These are phyloP conservation scores for Strigamia crassipes DNA, from an alignment of 2,888 invertebrate genomes.

Conservation along the genomic window DNA sequence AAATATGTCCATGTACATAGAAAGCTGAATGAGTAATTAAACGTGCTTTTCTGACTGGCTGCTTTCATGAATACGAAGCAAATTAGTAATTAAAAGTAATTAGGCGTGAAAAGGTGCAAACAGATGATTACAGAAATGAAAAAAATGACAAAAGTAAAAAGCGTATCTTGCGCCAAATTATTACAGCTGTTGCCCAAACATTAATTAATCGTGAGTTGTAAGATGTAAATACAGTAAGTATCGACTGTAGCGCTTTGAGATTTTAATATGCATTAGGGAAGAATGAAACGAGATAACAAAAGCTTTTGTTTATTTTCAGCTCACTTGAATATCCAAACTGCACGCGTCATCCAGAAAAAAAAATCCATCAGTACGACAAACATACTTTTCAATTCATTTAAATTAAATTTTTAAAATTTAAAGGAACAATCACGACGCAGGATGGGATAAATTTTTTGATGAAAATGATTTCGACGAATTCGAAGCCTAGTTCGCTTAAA, in stretches of 20 bases:
- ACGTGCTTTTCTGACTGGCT: neutral
- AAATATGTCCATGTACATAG: neutral
- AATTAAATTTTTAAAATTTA: neutral
- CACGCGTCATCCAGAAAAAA: neutral
- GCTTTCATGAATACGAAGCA: constrained; percentile 23
- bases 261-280: neutral
- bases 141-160: neutral
- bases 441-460: constrained; percentile 5
- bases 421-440: neutral
- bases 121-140: neutral
- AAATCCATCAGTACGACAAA: constrained; percentile 2
- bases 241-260: neutral
- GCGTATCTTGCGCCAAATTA: neutral
- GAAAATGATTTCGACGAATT: constrained; percentile 26
- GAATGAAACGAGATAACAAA: neutral
- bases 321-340: neutral
- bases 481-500: neutral
- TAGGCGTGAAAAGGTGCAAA: constrained; percentile 33
- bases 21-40: constrained; percentile 12
- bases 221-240: neutral
- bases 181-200: constrained; percentile 18
- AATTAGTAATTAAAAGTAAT: constrained; percentile 35
- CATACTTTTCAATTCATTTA: neutral
- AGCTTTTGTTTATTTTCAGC: constrained; percentile 29
- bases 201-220: neutral